These are phyloP conservation scores for Epicauta chinensis DNA, from an alignment of 1,140 invertebrate species.

Conservation along the genomic window DNA sequence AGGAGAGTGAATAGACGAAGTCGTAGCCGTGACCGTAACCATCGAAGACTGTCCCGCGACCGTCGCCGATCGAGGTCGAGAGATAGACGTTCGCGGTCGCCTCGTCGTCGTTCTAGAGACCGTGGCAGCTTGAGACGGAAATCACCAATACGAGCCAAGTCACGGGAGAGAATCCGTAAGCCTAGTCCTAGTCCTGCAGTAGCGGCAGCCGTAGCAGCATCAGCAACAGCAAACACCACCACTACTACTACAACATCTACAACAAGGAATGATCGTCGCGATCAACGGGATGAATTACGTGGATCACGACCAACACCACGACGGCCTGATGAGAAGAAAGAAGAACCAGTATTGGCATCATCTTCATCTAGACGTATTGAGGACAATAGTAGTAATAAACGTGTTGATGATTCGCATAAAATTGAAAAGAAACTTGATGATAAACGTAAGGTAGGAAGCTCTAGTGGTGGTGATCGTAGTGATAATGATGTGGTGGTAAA, in stretches of 20 bases:
- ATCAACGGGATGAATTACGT: conserved; percentile 23
- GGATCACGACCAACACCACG: conserved; percentile 11
- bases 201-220: conserved; percentile 7
- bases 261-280: conserved; percentile 11
- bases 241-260: too few species aligned
- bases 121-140: conserved; percentile 29
- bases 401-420: conserved; percentile 22
- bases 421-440: conserved; percentile 31
- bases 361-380: conserved; percentile 4
- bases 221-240: too few species aligned
- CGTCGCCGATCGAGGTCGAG: conserved; percentile 31
- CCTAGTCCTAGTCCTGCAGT: conserved; percentile 34
- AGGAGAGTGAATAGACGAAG: conserved; percentile 31
- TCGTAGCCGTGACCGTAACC: conserved; percentile 31
- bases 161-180: conserved; percentile 25
- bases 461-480: conserved; percentile 15
- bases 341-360: conserved; percentile 12
- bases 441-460: conserved; percentile 19
- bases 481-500: conserved; percentile 17
- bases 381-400: conserved; percentile 30
- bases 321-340: conserved; percentile 32
- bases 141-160: conserved; percentile 30
- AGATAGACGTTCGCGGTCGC: conserved; percentile 35
- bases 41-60: conserved; percentile 28
- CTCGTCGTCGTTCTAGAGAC: conserved; percentile 31